These are phyloP conservation scores for Auanema freiburgensis DNA, from an alignment of 2,888 invertebrate genomes.

Conservation along the genomic window DNA sequence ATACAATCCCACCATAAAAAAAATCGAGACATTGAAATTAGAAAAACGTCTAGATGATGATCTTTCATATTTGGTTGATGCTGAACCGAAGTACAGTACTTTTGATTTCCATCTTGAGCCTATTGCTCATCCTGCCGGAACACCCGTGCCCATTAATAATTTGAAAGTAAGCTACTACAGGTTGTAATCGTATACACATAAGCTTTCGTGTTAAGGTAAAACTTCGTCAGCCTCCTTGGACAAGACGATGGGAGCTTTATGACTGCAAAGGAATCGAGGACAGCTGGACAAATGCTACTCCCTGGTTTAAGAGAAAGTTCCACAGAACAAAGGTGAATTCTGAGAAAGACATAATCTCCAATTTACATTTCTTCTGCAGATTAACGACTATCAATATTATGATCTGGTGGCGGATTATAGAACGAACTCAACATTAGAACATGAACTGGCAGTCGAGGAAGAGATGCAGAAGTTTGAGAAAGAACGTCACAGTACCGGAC, in stretches of 20 bases:
- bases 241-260: conserved; percentile 75
- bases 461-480: conserved; percentile 42
- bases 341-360: not conserved
- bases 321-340: conserved; percentile 41
- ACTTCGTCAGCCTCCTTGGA: conserved; percentile 79
- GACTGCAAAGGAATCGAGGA: conserved; percentile 58
- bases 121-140: conserved; percentile 77
- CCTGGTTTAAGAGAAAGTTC: conserved; percentile 60
- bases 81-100: conserved; percentile 81
- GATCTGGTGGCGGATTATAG: conserved; percentile 58
- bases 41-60: conserved; percentile 90
- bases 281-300: conserved; percentile 54
- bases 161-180: conserved; percentile 63
- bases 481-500: conserved; percentile 52
- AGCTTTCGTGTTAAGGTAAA: conserved; percentile 66
- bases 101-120: conserved; percentile 88
- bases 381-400: conserved; percentile 55
- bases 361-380: conserved; percentile 20
- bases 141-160: conserved; percentile 77
- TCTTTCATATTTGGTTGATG: conserved; percentile 80
- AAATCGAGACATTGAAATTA: conserved; percentile 84
- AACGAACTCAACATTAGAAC: conserved; percentile 48
- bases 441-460: conserved; percentile 46
- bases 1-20: conserved; percentile 88
- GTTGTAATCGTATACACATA: not conserved